These are phyloP conservation scores for Noctua janthe DNA, from an alignment of 2,888 invertebrate species.

Conservation along the genomic window DNA sequence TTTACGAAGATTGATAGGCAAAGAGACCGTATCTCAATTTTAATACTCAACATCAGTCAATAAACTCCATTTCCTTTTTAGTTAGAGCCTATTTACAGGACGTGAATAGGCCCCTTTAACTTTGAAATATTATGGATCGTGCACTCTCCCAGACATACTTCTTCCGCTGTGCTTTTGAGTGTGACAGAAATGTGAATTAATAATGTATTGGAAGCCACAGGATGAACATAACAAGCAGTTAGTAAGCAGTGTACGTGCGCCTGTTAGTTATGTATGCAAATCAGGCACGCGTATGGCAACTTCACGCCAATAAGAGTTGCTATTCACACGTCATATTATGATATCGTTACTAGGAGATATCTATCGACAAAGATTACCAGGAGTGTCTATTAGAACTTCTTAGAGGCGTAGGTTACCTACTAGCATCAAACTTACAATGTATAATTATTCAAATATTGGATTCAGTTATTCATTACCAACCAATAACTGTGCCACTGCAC, in stretches of 20 bases:
- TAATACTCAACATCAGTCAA: conserved; percentile 16
- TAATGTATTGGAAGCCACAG: conserved; percentile 62
- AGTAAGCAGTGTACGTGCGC: conserved; percentile 71
- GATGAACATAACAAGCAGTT: conserved; percentile 67
- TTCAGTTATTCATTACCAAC: neutral
- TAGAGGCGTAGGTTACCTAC: neutral
- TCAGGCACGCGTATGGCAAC: conserved; percentile 74
- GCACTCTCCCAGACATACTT: conserved; percentile 43
- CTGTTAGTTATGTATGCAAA: conserved; percentile 79
- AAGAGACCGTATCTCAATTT: conserved; percentile 26
- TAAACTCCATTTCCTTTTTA: conserved; percentile 32
- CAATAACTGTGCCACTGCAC: neutral
- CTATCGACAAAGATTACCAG: conserved; percentile 32
- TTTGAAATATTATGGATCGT: conserved; percentile 41
- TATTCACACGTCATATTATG: conserved; percentile 69
- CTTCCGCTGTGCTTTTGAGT: conserved; percentile 51
- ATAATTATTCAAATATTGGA: neutral
- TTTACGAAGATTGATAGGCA: neutral
- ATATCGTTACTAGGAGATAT: conserved; percentile 50
- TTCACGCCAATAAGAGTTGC: conserved; percentile 61
- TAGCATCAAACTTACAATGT: neutral
- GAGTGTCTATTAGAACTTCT: conserved; percentile 22
- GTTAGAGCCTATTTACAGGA: neutral
- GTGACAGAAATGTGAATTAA: conserved; percentile 55
- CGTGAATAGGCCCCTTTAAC: conserved; percentile 25